Percentiles rank a stretch among this genome's conserved stretches.
phyloP scores from a whole-genome alignment of 2,797 vertebrate genomes.

The Trichosurus vulpecula region DNA sequence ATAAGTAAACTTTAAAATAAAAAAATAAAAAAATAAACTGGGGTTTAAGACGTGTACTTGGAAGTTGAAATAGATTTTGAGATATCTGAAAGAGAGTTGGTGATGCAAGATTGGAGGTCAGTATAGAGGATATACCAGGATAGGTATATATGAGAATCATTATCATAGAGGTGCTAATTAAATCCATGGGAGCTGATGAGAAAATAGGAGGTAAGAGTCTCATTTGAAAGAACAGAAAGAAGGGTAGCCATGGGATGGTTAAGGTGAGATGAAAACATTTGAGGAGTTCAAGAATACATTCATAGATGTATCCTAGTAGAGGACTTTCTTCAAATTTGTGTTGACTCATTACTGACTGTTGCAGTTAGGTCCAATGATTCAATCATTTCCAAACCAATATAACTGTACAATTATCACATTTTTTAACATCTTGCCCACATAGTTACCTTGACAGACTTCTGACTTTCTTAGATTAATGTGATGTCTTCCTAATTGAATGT shows the following conservation, averaged over 20 bases:
- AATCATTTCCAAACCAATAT: not conserved
- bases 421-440: not conserved
- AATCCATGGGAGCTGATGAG: not conserved
- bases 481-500: not conserved
- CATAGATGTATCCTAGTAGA: not conserved
- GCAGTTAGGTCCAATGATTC: not conserved
- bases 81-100: not conserved
- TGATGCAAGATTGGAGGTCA: not conserved
- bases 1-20: no score
- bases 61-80: not conserved
- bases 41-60: not conserved
- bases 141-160: not conserved
- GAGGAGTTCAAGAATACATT: not conserved
- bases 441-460: not conserved
- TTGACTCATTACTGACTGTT: not conserved
- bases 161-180: not conserved
- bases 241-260: not conserved
- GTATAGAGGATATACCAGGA: not conserved
- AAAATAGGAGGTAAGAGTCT: not conserved
- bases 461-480: not conserved
- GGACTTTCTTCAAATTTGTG: not conserved
- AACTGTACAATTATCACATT: not conserved
- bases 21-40: not conserved
- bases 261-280: not conserved
- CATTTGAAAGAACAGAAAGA: not conserved